A percentile compares a stretch with the other conserved stretches of the same genome.
Evolutionary conservation across 1,140 invertebrate genomes (phyloP).

Genomic region (Homalodisca vitripennis): DNA sequence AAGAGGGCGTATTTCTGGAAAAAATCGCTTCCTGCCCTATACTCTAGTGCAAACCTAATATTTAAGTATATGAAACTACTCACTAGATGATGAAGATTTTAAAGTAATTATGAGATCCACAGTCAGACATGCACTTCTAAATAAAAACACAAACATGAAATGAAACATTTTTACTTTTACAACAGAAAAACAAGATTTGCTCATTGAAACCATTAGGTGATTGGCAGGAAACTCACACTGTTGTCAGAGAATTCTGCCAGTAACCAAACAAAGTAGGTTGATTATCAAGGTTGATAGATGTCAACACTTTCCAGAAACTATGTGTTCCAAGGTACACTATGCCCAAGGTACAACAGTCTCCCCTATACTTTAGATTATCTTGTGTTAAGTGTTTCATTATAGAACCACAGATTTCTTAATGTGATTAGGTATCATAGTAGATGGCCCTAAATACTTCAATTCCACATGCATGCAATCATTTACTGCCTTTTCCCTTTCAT

Average conservation of each 20-base stretch:
- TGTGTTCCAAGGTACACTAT: background rate
- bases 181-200: background rate
- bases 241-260: background rate
- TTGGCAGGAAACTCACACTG: background rate
- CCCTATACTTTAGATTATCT: no score
- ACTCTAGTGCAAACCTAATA: background rate
- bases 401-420: no score
- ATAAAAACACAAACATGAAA: background rate
- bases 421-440: no score
- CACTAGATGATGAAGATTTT: background rate
- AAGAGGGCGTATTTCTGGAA: background rate
- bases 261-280: background rate
- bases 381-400: no score
- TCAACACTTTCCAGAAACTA: background rate
- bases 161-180: background rate
- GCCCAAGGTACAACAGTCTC: slow-evolving; percentile 9
- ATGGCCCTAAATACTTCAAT: no score
- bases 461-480: no score
- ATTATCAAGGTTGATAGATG: background rate
- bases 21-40: background rate
- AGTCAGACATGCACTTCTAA: background rate
- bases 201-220: background rate
- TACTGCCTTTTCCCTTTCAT: no score
- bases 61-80: background rate
- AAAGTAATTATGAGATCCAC: background rate